A percentile compares a stretch with the other conserved stretches of the same genome.
phyloP scores from a whole-genome alignment of 2,113 vertebrate genomes.

The Odontophorus gujanensis region DNA sequence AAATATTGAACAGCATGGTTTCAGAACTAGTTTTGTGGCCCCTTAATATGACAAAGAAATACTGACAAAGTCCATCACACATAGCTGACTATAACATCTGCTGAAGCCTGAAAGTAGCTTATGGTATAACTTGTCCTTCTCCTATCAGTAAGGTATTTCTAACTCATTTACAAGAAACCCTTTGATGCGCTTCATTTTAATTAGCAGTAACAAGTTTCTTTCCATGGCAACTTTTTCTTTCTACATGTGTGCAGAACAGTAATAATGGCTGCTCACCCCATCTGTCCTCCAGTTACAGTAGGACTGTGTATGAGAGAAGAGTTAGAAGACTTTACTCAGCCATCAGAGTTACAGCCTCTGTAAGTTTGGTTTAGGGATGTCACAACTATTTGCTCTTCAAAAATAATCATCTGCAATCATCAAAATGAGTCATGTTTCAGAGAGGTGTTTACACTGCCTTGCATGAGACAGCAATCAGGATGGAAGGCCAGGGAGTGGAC shows the following conservation, averaged over 20 bases:
- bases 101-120: neutral
- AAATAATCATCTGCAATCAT: slow-evolving; percentile 35
- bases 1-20: neutral
- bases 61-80: neutral
- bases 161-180: neutral
- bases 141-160: neutral
- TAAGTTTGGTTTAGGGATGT: slow-evolving; percentile 1
- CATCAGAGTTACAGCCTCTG: neutral
- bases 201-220: neutral
- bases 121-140: neutral
- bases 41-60: neutral
- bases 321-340: neutral
- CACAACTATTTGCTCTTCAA: slow-evolving; percentile 10
- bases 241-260: neutral
- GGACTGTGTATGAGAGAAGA: neutral
- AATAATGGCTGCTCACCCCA: neutral
- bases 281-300: neutral
- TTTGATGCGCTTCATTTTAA: neutral
- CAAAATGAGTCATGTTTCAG: slow-evolving; percentile 37
- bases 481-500: neutral
- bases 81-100: neutral
- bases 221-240: neutral
- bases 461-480: neutral
- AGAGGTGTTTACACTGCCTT: slow-evolving; percentile 9
- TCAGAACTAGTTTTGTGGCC: neutral